Evolutionary conservation across 2,888 invertebrate genomes (phyloP).

Genomic region (Cordilura impudica): DNA sequence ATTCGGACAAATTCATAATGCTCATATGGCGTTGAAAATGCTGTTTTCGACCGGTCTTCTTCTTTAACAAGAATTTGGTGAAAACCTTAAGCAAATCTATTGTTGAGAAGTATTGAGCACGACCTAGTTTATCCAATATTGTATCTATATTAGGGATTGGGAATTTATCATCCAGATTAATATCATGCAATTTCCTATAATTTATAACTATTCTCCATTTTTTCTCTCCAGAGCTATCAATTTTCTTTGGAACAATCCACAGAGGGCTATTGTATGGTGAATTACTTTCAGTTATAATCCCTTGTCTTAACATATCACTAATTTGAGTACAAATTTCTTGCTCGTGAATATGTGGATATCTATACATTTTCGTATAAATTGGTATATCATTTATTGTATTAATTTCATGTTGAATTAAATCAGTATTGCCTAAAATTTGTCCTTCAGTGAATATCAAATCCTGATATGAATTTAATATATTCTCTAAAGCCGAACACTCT

Average conservation of each 20-base stretch:
- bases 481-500: not conserved
- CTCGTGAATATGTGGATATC: conserved; percentile 38
- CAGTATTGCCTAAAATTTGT: not conserved
- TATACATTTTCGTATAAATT: conserved; percentile 23
- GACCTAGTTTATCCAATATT: conserved; percentile 15
- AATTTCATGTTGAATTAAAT: conserved; percentile 1
- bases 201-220: no score
- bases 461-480: not conserved
- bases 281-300: conserved; percentile 12
- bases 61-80: no score
- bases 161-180: conserved; percentile 27
- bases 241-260: no score
- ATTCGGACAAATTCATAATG: no score
- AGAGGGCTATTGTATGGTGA: no score
- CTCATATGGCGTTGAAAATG: no score
- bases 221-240: no score
- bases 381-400: conserved; percentile 12
- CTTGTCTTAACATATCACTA: conserved; percentile 11
- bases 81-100: no score
- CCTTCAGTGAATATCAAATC: conserved; percentile 20
- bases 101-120: no score
- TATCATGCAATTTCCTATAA: no score
- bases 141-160: conserved; percentile 6
- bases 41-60: no score
- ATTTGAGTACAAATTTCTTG: conserved; percentile 36